Conservation (phyloP, 2,113 vertebrate genomes). For the Eubucco bourcierii region DNA sequence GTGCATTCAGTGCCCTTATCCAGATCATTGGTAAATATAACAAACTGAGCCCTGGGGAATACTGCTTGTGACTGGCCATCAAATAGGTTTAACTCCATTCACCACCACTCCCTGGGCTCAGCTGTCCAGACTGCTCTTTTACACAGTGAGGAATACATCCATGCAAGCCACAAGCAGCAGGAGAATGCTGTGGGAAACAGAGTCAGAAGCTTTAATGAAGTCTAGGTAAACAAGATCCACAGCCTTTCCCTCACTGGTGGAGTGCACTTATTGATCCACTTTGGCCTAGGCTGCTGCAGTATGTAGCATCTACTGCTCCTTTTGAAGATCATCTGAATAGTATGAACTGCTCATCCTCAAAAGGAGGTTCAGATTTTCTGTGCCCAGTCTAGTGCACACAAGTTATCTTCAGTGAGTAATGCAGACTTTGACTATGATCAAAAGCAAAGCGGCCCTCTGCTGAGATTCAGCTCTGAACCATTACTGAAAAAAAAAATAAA, state of each 20-base stretch:
- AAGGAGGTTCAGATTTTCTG: background rate
- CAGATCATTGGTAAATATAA: background rate
- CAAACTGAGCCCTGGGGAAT: background rate
- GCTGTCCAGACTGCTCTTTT: background rate
- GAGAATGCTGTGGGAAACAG: accelerated
- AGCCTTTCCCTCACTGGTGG: background rate
- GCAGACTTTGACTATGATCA: background rate
- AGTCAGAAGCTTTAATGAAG: background rate
- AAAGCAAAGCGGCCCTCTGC: background rate
- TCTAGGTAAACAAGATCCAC: background rate
- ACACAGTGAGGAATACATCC: accelerated
- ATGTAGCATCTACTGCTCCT: background rate
- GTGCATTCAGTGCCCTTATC: accelerated
- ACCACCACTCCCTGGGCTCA: background rate
- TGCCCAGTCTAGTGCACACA: background rate
- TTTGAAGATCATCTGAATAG: background rate
- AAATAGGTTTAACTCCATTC: background rate
- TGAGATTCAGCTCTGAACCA: background rate
- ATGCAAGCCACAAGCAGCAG: background rate
- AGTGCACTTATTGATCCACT: background rate
- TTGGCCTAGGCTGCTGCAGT: background rate
- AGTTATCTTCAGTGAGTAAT: background rate
- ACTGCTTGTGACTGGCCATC: accelerated
- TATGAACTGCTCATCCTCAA: background rate
- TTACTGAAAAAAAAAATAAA: background rate